Base-by-base conservation (phyloP, 2,113 vertebrate species). In the Grallaria varia region DNA sequence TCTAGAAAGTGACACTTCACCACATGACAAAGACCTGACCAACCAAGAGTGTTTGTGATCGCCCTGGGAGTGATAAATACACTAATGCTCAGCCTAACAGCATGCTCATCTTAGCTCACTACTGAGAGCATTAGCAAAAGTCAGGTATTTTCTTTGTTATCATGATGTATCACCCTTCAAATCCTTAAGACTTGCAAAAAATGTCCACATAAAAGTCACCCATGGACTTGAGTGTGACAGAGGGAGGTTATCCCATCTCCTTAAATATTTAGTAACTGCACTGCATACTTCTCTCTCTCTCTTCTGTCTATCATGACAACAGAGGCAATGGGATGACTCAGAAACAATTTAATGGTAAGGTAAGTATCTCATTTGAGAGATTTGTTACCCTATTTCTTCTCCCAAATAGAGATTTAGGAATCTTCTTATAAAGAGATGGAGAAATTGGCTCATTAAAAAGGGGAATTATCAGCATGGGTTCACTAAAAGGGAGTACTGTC, bases 361-460 rank as follows among this genome's bases (percentile, higher is more conserved):
- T 67, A 86, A 67, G 30, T 81, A 72, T 35, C 63, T 74, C 8
- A 27, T 80, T 52, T 84, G 45, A 53, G 45, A 96, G 24, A 93
- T 78, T 76, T 90, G 27, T 60, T 82, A 77, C 49, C 19, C 27
- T 68, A 20, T 81, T 75, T 91, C n/a, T 82, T 94, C 22, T 81
- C 47, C 20, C 21, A 44, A 33, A 68, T 55, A 66, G 60, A 71
- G 44, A 91, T 79, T 78, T 86, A 74, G 37, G 74, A 86, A 86
- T 95, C 47, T 39, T 91, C 58, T 77, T 76, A 30, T 33, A 88
- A 92, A 73, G 40, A 82, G 76, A 87, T 30, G 72, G 68, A 91
- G 35, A 79, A 85, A 79, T 75, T 93, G 68, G 55, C 64, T 97
- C 75, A 93, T 96, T 97, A 75, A 37, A 86, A 84, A 79, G 27